Evolutionary conservation across 2,113 vertebrate genomes (phyloP).

Genomic region (Tricholaema leucomelas): DNA sequence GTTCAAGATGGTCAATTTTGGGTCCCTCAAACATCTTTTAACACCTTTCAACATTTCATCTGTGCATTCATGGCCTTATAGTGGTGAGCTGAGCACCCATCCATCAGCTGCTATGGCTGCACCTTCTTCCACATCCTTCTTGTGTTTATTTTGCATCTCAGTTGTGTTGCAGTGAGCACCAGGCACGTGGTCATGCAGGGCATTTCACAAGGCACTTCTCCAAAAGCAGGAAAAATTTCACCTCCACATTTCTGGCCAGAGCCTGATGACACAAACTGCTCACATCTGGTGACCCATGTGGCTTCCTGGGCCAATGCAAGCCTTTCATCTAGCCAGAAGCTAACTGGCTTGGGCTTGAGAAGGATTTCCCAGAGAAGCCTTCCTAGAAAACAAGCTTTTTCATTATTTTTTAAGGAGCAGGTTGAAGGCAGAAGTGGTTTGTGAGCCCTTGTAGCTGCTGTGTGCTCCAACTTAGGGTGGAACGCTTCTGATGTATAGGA

Average conservation of each 20-base stretch:
- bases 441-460: fast-evolving
- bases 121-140: not conserved
- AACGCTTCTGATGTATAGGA: not conserved
- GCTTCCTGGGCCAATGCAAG: fast-evolving
- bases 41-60: too few relatives aligned
- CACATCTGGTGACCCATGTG: not conserved
- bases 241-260: not conserved
- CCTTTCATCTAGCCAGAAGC: not conserved
- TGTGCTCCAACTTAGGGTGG: fast-evolving
- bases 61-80: not conserved
- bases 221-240: not conserved
- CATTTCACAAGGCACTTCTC: not conserved
- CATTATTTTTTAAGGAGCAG: not conserved
- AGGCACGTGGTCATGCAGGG: not conserved
- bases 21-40: too few relatives aligned
- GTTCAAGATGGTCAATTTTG: too few relatives aligned
- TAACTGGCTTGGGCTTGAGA: not conserved
- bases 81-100: not conserved
- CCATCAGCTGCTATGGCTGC: not conserved
- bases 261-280: not conserved
- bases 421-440: not conserved
- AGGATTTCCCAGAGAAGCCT: not conserved
- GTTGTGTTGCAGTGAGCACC: not conserved
- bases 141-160: not conserved
- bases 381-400: not conserved